A percentile compares a stretch with the other conserved stretches of the same genome.
Conservation (phyloP, 2,113 vertebrate genomes). For the Gyps fulvus region DNA sequence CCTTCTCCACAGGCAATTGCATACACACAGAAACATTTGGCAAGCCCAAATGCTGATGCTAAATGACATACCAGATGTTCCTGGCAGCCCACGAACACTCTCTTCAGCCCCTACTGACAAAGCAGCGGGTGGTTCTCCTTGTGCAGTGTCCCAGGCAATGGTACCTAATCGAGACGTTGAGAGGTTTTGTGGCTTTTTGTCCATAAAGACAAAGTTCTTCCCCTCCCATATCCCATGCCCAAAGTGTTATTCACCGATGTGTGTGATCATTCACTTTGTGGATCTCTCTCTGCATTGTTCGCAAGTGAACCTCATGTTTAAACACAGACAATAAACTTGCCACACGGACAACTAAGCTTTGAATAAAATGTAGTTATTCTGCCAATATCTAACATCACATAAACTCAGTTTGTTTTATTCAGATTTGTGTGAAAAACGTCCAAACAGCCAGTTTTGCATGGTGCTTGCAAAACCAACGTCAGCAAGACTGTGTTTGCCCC, state of each 20-base stretch:
- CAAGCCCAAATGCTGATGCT: background rate
- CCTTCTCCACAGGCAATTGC: background rate
- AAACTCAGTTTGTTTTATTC: background rate
- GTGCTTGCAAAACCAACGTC: background rate
- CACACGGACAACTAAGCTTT: background rate
- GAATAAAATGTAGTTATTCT: background rate
- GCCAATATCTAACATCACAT: background rate
- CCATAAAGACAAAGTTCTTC: background rate
- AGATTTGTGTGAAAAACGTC: background rate
- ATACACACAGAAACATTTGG: background rate
- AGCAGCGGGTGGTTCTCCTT: background rate
- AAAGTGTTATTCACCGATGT: accelerated
- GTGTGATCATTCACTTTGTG: background rate
- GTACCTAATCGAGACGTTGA: background rate
- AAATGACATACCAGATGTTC: constrained; percentile 30
- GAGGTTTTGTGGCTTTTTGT: background rate
- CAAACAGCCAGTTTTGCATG: background rate
- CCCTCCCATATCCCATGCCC: background rate
- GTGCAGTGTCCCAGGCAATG: background rate
- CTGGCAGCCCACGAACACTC: accelerated
- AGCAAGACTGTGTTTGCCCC: background rate
- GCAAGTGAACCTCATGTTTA: background rate
- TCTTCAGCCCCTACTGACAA: background rate
- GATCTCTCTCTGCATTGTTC: background rate
- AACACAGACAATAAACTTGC: background rate